Percentiles rank a stretch among this genome's conserved stretches.
These are phyloP conservation scores for Litoditis marina DNA, from an alignment of 2,888 invertebrate species.

Conservation along the genomic window DNA sequence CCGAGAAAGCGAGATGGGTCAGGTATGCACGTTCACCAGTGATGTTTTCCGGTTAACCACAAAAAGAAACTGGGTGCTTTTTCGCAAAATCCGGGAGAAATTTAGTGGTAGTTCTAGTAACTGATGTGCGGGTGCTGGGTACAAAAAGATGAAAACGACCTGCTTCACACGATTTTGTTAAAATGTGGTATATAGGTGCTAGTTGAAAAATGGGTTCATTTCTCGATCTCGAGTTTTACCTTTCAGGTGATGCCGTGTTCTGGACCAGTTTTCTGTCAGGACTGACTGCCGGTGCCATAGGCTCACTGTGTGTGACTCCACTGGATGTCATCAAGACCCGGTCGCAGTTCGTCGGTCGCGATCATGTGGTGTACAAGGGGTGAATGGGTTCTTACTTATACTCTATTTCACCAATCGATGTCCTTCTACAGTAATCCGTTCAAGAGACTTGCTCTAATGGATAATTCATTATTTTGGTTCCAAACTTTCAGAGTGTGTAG, in stretches of 20 bases:
- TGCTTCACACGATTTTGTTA: neutral
- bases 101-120: too few relatives aligned
- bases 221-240: neutral
- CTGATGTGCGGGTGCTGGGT: too few relatives aligned
- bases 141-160: too few relatives aligned
- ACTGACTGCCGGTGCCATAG: slow-evolving; percentile 81
- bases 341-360: slow-evolving; percentile 82
- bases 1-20: slow-evolving; percentile 66
- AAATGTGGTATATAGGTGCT: too few relatives aligned
- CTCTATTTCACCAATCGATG: too few relatives aligned
- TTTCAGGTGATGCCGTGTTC: slow-evolving; percentile 71
- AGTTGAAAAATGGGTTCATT: neutral
- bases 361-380: slow-evolving; percentile 76
- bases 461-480: too few relatives aligned
- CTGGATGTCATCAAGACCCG: slow-evolving; percentile 96
- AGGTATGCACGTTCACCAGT: slow-evolving; percentile 70
- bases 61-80: too few relatives aligned
- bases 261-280: slow-evolving; percentile 70
- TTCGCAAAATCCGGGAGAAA: too few relatives aligned
- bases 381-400: neutral
- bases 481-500: too few relatives aligned
- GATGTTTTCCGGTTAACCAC: too few relatives aligned
- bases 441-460: too few relatives aligned
- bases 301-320: slow-evolving; percentile 86
- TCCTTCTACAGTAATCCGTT: too few relatives aligned